Conservation (phyloP, 2,888 invertebrate species). For the Malthinus flaveolus region DNA sequence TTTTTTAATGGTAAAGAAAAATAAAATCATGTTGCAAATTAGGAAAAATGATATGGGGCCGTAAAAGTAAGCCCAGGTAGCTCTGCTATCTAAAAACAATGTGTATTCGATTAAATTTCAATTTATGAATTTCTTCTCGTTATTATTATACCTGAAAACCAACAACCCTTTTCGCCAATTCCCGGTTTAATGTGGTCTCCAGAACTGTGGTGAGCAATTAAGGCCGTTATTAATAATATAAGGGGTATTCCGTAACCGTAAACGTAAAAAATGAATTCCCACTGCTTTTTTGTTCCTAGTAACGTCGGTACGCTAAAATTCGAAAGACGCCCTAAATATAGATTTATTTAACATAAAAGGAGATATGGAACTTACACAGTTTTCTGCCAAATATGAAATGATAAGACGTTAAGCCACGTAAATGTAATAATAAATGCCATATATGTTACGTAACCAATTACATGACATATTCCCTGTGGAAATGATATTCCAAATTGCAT, state of each 20-base stretch:
- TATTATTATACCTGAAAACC: conserved; percentile 63
- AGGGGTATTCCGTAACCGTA: conserved; percentile 65
- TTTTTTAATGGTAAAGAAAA: conserved; percentile 60
- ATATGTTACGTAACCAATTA: conserved; percentile 51
- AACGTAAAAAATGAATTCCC: conserved; percentile 60
- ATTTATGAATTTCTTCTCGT: neutral
- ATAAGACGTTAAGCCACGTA: conserved; percentile 72
- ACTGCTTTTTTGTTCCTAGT: conserved; percentile 57
- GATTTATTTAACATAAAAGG: neutral
- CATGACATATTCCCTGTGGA: conserved; percentile 55
- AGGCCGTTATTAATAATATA: conserved; percentile 57
- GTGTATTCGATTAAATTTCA: neutral
- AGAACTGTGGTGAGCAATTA: conserved; percentile 60
- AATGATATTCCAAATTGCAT: conserved; percentile 58
- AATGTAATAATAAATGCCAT: conserved; percentile 68
- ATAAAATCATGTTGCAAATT: conserved; percentile 61
- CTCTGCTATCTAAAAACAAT: conserved; percentile 35
- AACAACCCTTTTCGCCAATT: conserved; percentile 63
- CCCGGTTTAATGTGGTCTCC: conserved; percentile 62
- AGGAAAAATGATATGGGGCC: conserved; percentile 66
- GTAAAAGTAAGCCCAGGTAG: conserved; percentile 69
- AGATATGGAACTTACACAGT: conserved; percentile 61
- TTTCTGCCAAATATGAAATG: conserved; percentile 68
- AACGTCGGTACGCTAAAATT: conserved; percentile 42
- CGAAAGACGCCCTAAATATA: neutral